Conservation (phyloP, 2,797 vertebrate genomes). For the Trachops cirrhosus region DNA sequence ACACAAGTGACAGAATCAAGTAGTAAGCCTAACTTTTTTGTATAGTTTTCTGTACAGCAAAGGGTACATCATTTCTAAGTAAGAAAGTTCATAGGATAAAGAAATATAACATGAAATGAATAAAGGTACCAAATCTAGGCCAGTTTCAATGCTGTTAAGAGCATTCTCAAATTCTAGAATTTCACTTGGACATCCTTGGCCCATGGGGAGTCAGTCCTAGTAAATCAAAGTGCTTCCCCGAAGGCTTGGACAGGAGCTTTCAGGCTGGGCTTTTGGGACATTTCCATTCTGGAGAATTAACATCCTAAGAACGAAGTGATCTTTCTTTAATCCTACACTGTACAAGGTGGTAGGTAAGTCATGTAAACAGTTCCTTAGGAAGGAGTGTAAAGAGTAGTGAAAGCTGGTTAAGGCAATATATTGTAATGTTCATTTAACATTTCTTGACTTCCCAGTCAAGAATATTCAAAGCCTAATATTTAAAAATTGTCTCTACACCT, state of each 20-base stretch:
- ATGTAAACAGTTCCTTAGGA: neutral
- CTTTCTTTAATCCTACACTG: neutral
- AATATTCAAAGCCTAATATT: constrained; percentile 53
- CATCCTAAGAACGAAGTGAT: neutral
- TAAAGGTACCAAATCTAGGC: neutral
- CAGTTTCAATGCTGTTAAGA: neutral
- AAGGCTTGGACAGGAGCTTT: neutral
- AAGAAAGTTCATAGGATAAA: neutral
- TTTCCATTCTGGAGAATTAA: neutral
- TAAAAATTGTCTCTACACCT: constrained; percentile 21
- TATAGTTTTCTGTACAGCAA: neutral
- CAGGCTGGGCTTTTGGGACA: neutral
- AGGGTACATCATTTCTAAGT: neutral
- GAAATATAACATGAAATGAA: neutral
- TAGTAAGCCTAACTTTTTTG: neutral
- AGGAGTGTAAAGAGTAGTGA: neutral
- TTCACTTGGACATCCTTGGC: neutral
- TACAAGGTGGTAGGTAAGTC: neutral
- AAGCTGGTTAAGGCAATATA: neutral
- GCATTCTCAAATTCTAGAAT: neutral
- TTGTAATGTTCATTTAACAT: constrained; percentile 18
- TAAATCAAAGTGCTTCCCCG: neutral
- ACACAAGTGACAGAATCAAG: neutral
- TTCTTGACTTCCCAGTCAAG: constrained; percentile 34
- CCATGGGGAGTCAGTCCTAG: neutral